Evolutionary conservation across 2,113 vertebrate species (phyloP).

Genomic region (Hirundichthys speculiger): DNA sequence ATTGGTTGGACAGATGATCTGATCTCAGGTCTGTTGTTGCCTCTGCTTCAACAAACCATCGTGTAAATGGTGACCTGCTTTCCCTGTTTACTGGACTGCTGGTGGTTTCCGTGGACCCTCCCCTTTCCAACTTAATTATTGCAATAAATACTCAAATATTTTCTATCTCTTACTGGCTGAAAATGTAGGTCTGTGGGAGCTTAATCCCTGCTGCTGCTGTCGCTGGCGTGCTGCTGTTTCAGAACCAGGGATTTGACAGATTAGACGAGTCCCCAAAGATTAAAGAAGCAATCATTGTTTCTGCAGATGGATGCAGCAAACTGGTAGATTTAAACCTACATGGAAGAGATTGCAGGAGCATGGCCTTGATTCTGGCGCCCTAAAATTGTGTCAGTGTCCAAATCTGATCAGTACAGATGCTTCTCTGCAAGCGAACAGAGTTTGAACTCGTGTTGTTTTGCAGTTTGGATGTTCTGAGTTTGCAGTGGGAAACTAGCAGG

Average conservation of each 20-base stretch:
- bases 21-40: too few species aligned
- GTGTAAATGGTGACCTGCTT: background rate
- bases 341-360: constrained; percentile 7
- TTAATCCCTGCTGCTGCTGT: constrained; percentile 70
- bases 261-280: constrained; percentile 76
- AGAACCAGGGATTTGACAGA: constrained; percentile 73
- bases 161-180: constrained; percentile 53
- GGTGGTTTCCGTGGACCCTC: background rate
- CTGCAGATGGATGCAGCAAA: constrained; percentile 55
- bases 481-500: constrained; percentile 16
- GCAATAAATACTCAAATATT: constrained; percentile 13
- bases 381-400: constrained; percentile 14
- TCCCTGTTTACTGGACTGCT: background rate
- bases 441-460: constrained; percentile 23
- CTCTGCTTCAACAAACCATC: too few species aligned
- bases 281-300: constrained; percentile 77
- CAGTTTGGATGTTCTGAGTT: constrained; percentile 41
- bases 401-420: constrained; percentile 53
- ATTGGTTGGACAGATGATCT: too few species aligned
- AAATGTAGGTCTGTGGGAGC: constrained; percentile 72
- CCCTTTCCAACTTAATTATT: background rate
- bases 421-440: constrained; percentile 7
- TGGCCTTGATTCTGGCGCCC: constrained; percentile 34
- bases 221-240: constrained; percentile 65
- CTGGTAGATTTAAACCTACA: constrained; percentile 63